A percentile compares a stretch with the other conserved stretches of the same genome.
phyloP scores from a whole-genome alignment of 2,113 vertebrate genomes.

The Cyrtonyx montezumae region DNA sequence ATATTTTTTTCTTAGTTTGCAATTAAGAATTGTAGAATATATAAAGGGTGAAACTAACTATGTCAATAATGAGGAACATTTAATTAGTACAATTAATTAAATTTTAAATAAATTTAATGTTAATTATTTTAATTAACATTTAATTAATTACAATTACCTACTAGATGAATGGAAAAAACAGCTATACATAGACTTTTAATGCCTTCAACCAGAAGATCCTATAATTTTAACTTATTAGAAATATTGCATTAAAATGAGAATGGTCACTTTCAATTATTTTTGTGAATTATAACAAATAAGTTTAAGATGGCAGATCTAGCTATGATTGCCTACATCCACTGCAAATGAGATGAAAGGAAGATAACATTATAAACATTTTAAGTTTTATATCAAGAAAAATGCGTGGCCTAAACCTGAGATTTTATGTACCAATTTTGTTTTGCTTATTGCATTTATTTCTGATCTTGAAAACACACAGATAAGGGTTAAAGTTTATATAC shows the following conservation, averaged over 20 bases:
- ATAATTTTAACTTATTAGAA: neutral
- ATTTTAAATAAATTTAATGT: too few relatives aligned
- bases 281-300: neutral
- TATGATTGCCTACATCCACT: neutral
- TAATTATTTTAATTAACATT: too few relatives aligned
- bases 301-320: neutral
- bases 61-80: neutral
- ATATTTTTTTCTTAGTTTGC: neutral
- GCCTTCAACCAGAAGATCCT: neutral
- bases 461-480: neutral
- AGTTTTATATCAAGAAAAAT: neutral
- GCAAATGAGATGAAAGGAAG: neutral
- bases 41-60: neutral
- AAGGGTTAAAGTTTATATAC: neutral
- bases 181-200: neutral
- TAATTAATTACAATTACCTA: neutral
- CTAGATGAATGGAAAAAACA: neutral
- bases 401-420: neutral
- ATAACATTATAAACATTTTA: neutral
- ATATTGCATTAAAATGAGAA: neutral
- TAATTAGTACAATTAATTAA: too few relatives aligned
- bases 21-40: neutral
- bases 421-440: neutral
- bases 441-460: neutral
- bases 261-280: neutral